phyloP scores from a whole-genome alignment of 2,797 vertebrate species.

The Paratrypauchen microcephalus region DNA sequence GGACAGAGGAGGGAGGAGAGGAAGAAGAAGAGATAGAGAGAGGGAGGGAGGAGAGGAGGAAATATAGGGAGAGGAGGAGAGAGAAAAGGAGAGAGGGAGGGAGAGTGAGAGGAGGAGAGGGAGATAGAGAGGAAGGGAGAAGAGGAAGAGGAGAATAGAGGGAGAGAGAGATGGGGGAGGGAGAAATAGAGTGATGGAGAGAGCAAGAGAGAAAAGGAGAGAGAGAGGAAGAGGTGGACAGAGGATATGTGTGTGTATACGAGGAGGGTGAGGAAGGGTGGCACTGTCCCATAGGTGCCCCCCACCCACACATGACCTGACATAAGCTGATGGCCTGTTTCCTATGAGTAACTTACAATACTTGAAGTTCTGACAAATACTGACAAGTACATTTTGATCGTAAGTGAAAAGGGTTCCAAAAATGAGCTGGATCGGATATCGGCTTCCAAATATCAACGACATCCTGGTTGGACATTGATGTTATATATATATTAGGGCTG shows the following conservation, averaged over 20 bases:
- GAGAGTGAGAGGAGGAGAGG: no score
- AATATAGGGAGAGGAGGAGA: no score
- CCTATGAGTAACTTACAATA: neutral
- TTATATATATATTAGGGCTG: no score
- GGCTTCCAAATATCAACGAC: no score
- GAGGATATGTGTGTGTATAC: neutral
- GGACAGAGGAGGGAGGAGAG: conserved; percentile 17
- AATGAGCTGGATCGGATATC: no score
- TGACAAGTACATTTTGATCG: no score
- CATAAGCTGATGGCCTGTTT: neutral
- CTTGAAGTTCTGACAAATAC: neutral
- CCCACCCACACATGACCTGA: neutral
- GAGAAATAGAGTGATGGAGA: neutral
- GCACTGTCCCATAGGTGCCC: conserved; percentile 1
- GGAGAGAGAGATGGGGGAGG: neutral
- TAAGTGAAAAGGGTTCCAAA: no score
- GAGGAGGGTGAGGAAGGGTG: neutral
- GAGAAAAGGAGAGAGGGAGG: neutral
- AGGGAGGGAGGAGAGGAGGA: neutral
- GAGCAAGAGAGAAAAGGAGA: neutral
- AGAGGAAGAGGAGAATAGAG: no score
- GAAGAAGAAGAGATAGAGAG: neutral
- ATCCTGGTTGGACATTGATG: no score
- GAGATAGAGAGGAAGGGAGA: no score
- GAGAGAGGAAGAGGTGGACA: neutral